A percentile compares a stretch with the other conserved stretches of the same genome.
Conservation (phyloP, 2,888 invertebrate genomes). For the Abrostola triplasia region DNA sequence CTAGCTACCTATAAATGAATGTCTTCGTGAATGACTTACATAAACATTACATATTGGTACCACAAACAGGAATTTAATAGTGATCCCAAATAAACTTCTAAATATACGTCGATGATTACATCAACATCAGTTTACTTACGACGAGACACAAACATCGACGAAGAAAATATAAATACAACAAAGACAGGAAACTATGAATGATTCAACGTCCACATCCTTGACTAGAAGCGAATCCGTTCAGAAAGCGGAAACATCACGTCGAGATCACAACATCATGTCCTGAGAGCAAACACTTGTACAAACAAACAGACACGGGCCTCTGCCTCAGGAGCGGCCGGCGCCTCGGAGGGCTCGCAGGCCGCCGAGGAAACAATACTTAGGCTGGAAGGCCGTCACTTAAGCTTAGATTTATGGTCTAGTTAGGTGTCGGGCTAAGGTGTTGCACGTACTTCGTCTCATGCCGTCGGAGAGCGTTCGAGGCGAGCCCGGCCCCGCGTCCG, state of each 20-base stretch:
- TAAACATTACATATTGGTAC: constrained; percentile 38
- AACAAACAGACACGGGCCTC: constrained; percentile 48
- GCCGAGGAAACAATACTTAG: constrained; percentile 58
- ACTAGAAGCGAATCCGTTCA: constrained; percentile 66
- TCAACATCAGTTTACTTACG: constrained; percentile 41
- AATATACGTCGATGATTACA: constrained; percentile 49
- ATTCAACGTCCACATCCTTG: constrained; percentile 72
- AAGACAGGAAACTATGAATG: constrained; percentile 73
- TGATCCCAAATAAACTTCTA: constrained; percentile 45
- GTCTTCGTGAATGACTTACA: constrained; percentile 50
- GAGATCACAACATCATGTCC: constrained; percentile 39
- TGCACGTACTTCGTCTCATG: constrained; percentile 86
- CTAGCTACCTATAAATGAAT: constrained; percentile 46
- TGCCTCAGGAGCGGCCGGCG: constrained; percentile 28
- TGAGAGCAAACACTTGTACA: constrained; percentile 43
- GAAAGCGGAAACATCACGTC: constrained; percentile 63
- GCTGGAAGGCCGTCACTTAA: constrained; percentile 58
- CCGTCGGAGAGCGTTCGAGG: constrained; percentile 75
- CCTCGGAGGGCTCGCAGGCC: constrained; percentile 8
- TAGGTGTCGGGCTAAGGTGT: constrained; percentile 65
- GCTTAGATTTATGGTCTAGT: constrained; percentile 70
- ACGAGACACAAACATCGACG: constrained; percentile 49
- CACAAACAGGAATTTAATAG: constrained; percentile 31
- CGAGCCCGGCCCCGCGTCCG: constrained; percentile 77
- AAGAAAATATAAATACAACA: constrained; percentile 64